Percentiles rank a stretch among this genome's conserved stretches.
phyloP scores from a whole-genome alignment of 2,113 vertebrate species.

The Syrrhaptes paradoxus region DNA sequence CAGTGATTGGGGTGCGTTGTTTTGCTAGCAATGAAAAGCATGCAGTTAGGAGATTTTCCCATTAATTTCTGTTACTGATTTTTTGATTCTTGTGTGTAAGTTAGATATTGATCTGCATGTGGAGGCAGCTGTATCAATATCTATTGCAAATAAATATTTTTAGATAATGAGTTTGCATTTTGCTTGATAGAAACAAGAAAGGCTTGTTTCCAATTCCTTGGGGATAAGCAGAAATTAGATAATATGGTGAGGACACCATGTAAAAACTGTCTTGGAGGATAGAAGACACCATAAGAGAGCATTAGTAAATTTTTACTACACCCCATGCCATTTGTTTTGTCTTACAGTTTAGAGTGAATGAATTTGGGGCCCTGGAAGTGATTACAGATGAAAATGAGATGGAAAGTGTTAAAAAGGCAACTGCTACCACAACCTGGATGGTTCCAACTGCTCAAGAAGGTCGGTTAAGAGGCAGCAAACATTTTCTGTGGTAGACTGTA shows the following conservation, averaged over 20 bases:
- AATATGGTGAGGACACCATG: neutral
- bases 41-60: neutral
- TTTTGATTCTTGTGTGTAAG: neutral
- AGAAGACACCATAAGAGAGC: neutral
- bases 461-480: constrained; percentile 18
- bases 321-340: neutral
- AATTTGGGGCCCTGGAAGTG: constrained; percentile 95
- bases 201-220: neutral
- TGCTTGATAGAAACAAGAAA: neutral
- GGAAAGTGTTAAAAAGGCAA: constrained; percentile 86
- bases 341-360: constrained; percentile 92
- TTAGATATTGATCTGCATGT: neutral
- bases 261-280: neutral
- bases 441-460: constrained; percentile 87
- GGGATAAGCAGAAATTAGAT: neutral
- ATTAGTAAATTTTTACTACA: neutral
- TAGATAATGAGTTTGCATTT: neutral
- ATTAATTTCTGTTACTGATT: neutral
- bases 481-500: neutral
- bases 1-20: neutral
- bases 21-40: neutral
- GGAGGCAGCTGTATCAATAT: neutral
- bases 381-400: constrained; percentile 92
- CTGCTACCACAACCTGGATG: constrained; percentile 87
- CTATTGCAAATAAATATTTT: neutral